A percentile compares a stretch with the other conserved stretches of the same genome.
phyloP scores from a whole-genome alignment of 2,113 vertebrate species.

The Rhea americana region DNA sequence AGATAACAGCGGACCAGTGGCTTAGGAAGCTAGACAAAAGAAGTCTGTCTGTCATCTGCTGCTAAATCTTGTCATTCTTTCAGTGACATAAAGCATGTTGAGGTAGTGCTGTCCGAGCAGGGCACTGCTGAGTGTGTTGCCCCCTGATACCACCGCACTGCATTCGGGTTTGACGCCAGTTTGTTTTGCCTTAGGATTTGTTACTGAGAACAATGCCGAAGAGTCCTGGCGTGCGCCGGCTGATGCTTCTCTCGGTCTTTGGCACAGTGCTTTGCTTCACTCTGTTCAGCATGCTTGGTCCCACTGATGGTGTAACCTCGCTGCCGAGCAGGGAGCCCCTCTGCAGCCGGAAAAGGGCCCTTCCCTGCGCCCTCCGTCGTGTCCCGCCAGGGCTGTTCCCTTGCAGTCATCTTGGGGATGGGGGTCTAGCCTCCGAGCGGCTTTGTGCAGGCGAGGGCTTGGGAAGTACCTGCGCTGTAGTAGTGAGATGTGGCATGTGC shows the following conservation, averaged over 20 bases:
- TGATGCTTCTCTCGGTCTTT: neutral
- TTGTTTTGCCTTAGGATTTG: neutral
- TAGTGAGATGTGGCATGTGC: neutral
- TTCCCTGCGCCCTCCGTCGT: fast-evolving
- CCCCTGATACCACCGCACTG: neutral
- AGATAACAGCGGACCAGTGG: neutral
- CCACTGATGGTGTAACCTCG: fast-evolving
- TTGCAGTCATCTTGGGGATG: fast-evolving
- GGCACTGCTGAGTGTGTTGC: neutral
- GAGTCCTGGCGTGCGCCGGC: neutral
- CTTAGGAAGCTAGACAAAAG: constrained; percentile 48
- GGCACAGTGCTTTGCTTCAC: neutral
- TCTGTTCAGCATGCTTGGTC: neutral
- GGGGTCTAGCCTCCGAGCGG: neutral
- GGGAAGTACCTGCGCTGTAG: neutral
- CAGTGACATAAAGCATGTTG: neutral
- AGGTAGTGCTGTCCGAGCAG: neutral
- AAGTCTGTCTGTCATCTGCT: neutral
- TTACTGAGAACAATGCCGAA: neutral
- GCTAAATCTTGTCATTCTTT: neutral
- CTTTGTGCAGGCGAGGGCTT: neutral
- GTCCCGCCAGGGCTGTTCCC: neutral
- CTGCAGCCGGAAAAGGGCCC: neutral
- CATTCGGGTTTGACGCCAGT: neutral
- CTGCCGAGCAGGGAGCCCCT: neutral